Evolutionary conservation across 2,888 invertebrate genomes (phyloP).

Genomic region (Clunio marinus): DNA sequence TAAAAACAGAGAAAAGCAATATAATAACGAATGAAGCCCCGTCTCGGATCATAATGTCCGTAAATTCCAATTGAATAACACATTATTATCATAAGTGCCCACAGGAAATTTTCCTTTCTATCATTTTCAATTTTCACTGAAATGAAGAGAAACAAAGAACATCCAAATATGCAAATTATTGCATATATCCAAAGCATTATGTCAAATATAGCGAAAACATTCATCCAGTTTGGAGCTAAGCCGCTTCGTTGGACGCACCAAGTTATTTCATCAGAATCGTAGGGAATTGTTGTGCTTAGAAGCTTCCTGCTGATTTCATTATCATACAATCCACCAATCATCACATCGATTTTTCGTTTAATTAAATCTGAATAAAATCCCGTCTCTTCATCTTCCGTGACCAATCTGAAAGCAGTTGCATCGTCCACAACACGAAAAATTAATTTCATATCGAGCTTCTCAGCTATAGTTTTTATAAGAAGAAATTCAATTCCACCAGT

Average conservation of each 20-base stretch:
- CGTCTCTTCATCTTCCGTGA: slow-evolving; percentile 33
- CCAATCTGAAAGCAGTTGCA: slow-evolving; percentile 13
- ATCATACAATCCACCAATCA: slow-evolving; percentile 50
- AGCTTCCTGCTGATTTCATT: slow-evolving; percentile 47
- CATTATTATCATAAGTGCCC: slow-evolving; percentile 30
- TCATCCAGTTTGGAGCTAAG: slow-evolving; percentile 33
- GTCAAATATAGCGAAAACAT: slow-evolving; percentile 21
- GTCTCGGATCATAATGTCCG: slow-evolving; percentile 15
- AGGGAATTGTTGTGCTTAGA: slow-evolving; percentile 47
- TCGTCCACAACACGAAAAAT: slow-evolving; percentile 36
- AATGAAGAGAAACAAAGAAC: background rate
- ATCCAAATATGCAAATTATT: background rate
- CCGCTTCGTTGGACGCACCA: slow-evolving; percentile 36
- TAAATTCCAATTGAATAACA: slow-evolving; percentile 6
- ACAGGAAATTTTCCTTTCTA: slow-evolving; percentile 15
- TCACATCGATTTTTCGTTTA: slow-evolving; percentile 45
- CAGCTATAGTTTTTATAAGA: slow-evolving; percentile 46
- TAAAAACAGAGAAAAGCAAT: background rate
- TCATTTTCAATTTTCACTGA: background rate
- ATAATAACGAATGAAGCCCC: background rate
- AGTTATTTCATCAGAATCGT: slow-evolving; percentile 41
- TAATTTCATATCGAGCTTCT: slow-evolving; percentile 46
- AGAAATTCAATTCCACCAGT: slow-evolving; percentile 47
- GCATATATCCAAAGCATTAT: slow-evolving; percentile 22
- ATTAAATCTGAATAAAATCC: slow-evolving; percentile 37